phyloP scores from a whole-genome alignment of 2,113 vertebrate species.

The Drymodes brunneopygia region DNA sequence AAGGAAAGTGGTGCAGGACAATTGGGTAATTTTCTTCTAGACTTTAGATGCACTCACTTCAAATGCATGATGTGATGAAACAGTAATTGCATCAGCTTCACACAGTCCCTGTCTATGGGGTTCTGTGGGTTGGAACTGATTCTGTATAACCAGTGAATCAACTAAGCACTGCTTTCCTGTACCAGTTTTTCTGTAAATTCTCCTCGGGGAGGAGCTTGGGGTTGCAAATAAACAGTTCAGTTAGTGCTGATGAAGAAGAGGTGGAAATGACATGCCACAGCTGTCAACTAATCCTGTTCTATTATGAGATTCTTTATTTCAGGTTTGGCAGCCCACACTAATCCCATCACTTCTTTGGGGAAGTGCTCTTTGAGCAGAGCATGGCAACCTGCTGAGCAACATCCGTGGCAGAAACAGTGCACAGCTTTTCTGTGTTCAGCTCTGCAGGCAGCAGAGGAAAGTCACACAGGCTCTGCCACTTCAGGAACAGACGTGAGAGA shows the following conservation, averaged over 20 bases:
- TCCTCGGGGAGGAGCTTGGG: background rate
- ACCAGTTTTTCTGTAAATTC: background rate
- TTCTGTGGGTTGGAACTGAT: background rate
- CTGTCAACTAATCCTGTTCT: background rate
- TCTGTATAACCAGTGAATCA: background rate
- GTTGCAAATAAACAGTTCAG: background rate
- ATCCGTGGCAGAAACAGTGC: rapidly evolving
- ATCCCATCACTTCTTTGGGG: background rate
- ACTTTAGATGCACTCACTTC: background rate
- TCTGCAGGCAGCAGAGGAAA: background rate
- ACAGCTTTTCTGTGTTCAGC: background rate
- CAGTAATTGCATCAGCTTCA: background rate
- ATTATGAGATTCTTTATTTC: background rate
- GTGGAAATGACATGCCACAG: background rate
- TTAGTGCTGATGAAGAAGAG: background rate
- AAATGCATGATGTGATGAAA: background rate
- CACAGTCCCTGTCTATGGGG: background rate
- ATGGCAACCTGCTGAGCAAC: background rate
- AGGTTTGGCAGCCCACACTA: background rate
- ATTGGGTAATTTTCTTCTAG: background rate
- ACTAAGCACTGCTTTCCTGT: background rate
- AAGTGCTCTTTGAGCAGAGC: background rate
- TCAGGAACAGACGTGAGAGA: background rate
- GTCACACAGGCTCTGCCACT: background rate
- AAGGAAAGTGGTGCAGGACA: background rate